These are phyloP conservation scores for Pimpla rufipes DNA, from an alignment of 2,888 invertebrate genomes.

Conservation along the genomic window DNA sequence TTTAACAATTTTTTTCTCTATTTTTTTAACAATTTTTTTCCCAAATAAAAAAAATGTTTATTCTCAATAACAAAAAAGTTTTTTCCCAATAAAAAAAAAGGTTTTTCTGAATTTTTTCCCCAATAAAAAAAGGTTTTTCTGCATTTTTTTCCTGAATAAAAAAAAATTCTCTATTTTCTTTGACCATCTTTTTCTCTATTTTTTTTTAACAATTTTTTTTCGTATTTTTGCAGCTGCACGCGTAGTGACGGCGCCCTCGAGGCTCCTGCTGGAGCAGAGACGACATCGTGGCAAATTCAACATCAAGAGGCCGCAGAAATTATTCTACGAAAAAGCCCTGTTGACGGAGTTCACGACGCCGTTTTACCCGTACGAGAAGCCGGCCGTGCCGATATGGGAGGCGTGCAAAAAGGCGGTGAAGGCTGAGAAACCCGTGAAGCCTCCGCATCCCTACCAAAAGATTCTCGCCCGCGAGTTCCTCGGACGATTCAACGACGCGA, in stretches of 20 bases:
- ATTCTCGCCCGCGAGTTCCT: slow-evolving; percentile 91
- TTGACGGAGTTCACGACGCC: slow-evolving; percentile 90
- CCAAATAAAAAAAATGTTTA: no score
- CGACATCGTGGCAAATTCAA: slow-evolving; percentile 92
- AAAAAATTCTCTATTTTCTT: no score
- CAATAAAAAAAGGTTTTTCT: no score
- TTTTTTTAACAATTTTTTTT: neutral
- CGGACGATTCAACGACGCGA: slow-evolving; percentile 90
- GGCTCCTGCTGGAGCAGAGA: slow-evolving; percentile 86
- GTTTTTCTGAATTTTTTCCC: no score
- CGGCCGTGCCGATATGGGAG: slow-evolving; percentile 84
- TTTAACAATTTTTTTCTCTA: neutral
- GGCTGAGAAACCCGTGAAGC: slow-evolving; percentile 76
- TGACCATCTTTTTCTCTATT: no score
- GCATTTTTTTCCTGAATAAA: no score
- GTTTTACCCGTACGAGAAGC: slow-evolving; percentile 85
- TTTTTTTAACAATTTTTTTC: slow-evolving; percentile 18
- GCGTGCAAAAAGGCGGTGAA: slow-evolving; percentile 85
- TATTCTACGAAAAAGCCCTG: slow-evolving; percentile 90
- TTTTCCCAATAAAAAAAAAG: no score
- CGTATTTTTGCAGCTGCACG: slow-evolving; percentile 75
- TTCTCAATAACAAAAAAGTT: no score
- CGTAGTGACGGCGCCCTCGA: slow-evolving; percentile 73
- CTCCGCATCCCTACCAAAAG: slow-evolving; percentile 89
- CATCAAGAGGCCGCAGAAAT: slow-evolving; percentile 90